phyloP scores from a whole-genome alignment of 2,888 invertebrate species.

The Callyntrura sp. region DNA sequence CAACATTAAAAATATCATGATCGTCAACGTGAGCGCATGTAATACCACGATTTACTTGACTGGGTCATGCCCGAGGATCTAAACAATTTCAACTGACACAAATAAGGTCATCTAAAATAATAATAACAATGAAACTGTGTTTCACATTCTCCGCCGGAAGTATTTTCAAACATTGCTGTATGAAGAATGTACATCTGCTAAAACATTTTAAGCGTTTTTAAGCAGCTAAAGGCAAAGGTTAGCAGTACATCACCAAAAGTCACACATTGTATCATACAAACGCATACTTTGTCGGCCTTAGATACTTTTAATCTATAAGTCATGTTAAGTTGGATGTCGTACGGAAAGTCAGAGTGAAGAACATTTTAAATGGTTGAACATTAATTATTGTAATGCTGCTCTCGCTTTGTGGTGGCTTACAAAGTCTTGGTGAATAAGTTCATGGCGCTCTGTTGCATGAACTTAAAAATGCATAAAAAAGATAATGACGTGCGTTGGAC shows the following conservation, averaged over 20 bases:
- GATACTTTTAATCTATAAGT: not conserved
- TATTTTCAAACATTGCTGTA: constrained; percentile 23
- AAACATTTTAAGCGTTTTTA: constrained; percentile 6
- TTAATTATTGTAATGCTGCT: not conserved
- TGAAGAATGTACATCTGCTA: not conserved
- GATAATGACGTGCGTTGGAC: no score
- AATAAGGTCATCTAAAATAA: constrained; percentile 58
- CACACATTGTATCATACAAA: not conserved
- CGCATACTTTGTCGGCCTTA: not conserved
- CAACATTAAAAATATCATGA: constrained; percentile 35
- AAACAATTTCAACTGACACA: constrained; percentile 67
- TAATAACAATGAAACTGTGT: constrained; percentile 48
- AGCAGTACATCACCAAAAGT: not conserved
- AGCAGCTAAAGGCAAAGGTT: not conserved
- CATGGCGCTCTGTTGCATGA: no score
- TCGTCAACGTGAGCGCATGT: constrained; percentile 36
- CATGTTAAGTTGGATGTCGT: not conserved
- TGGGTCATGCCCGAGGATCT: constrained; percentile 52
- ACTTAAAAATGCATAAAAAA: no score
- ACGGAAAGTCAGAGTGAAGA: constrained; percentile 4
- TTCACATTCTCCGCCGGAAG: constrained; percentile 51
- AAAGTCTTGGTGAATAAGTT: no score
- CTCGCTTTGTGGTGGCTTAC: not conserved
- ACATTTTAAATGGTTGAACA: not conserved
- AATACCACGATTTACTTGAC: constrained; percentile 53